Base-by-base conservation (phyloP, 1,140 invertebrate genomes). In the Drosophila insularis region DNA sequence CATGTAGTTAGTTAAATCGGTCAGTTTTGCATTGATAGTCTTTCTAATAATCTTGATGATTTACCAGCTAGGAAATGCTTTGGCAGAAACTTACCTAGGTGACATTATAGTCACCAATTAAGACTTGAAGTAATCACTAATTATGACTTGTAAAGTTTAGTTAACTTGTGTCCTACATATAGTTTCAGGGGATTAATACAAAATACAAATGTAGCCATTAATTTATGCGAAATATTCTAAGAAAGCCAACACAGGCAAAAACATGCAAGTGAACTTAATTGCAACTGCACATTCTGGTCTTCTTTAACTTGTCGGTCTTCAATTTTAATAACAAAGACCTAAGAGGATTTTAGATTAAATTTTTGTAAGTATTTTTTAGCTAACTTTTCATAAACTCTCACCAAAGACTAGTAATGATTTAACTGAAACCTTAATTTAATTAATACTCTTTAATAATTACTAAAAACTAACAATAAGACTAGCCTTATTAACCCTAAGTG, bases 1-100 rank as follows among this genome's bases (percentile, higher is more conserved):
- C 62, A 74, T 19, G 8, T 2, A 50, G 43, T 50, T 50, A 50
- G 43, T 50, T 50, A 50, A 50, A 50, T 50, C 43, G 43, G 43
- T 21, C 43, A 10, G 43, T 21, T 50, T 21, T 50, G 43, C 43
- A 50, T 50, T 50, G 43, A 50, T 50, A 50, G 43, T 21, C 43
- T 21, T 50, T 50, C 43, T 21, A 50, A 50, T 21, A 50, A 50
- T 50, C 43, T 50, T 21, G 8, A 19, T 50, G 43, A 50, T 50
- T 50, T 50, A 50, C 43, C 35, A 13, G 35, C 10, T 1, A 13
- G 2, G 11, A 11, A 10, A 37, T 10, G 27, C 27, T 35, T 37
- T n/a, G n/a, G 10, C 35, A 13, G 11, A 37, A 37, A 35, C 32
- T 10, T 3, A 5, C 27, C 27, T 6, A 27, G 27, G 4, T 27